Base-by-base conservation (phyloP, 2,888 invertebrate species). In the Drosophila nr. perissopoda region DNA sequence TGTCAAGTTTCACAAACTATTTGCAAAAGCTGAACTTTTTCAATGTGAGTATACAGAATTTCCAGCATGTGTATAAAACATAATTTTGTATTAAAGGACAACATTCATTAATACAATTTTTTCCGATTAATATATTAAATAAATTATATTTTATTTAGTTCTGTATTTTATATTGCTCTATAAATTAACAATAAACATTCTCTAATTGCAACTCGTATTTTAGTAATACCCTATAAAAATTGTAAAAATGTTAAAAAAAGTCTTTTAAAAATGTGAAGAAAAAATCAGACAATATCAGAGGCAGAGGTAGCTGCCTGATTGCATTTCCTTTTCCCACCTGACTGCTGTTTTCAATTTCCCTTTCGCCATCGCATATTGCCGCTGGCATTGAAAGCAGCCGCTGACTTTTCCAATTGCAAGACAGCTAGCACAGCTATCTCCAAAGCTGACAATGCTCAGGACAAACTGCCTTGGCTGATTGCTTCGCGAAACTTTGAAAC, bases 381-480 rank as follows among this genome's bases (percentile, higher is more conserved):
- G 49, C 62, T 85, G 85, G 85, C 88, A 82, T 81, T 74, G 82
- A 80, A 83, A 70, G 65, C 83, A 81, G 85, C 76, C 84, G 81
- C 82, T 88, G 88, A 88, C 85, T 85, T 88, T 85, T 86, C 83
- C 82, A 88, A 85, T 85, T 88, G 86, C 86, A 73, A 71, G 69
- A 59, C 57, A 62, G 70, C 3, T 21, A 16, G 25, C 16, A 46
- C 18, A 36, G 27, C 7, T 16, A 29, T 6, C 56, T 42, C 6
- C 49, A 61, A 10, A 46, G 67, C 68, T 54, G 60, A 34, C 51
- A 46, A 29, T 52, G 62, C 74, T 56, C 48, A n/a, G 46, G 42
- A 68, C 56, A 33, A 31, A 61, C 65, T 71, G 61, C 40, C 67
- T 72, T 59, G 63, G 76, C 65, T 88, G 88, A 86, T 86, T 86